Evolutionary conservation across 2,888 invertebrate genomes (phyloP), one percentile per base, ranked within the genome.

Genomic region (Herminia tarsipennalis): DNA sequence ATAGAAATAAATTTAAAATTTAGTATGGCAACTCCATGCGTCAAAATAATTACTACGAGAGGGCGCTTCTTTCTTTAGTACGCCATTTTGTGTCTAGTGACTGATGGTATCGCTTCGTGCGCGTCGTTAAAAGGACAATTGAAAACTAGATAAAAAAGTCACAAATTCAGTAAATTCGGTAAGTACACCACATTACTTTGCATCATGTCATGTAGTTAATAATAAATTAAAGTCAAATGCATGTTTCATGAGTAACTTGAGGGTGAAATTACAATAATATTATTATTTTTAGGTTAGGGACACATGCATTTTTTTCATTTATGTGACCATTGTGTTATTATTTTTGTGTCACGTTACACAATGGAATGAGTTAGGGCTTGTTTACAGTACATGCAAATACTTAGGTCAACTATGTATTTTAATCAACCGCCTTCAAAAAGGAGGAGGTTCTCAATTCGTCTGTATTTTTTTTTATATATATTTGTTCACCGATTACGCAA

Each of bases 21-120:
- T 30, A 3, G 30, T 17, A 30, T 30, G 30, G 30, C 30, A 30
- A 30, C 16, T 30, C 9, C 17, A 30, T 17, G 17, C 30, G 30
- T 30, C 17, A 30, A 30, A 5, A 30, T 17, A 17, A 17, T 16
- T 30, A 17, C 30, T 17, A 2, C 30, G 9, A 17, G 30, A 9
- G 9, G 30, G 30, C 17, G 30, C 22, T 22, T 6, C 5, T 22
- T 22, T 3, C 5, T 8, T 22, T 8, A 18, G 18, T 18, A 5
- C n/a, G 22, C 6, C 22, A 8, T 8, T 8, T 22, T 8, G 3
- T 22, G 22, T 22, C n/a, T 22, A 8, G 22, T 22, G 22, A 22
- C n/a, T 4, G 22, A 22, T 22, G n/a, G 22, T 6, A 6, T 22
- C 22, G 8, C 22, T 22, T 2, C n/a, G 22, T 22, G 22, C n/a